Conservation (phyloP, 2,797 vertebrate genomes). For the Bovichtus diacanthus region DNA sequence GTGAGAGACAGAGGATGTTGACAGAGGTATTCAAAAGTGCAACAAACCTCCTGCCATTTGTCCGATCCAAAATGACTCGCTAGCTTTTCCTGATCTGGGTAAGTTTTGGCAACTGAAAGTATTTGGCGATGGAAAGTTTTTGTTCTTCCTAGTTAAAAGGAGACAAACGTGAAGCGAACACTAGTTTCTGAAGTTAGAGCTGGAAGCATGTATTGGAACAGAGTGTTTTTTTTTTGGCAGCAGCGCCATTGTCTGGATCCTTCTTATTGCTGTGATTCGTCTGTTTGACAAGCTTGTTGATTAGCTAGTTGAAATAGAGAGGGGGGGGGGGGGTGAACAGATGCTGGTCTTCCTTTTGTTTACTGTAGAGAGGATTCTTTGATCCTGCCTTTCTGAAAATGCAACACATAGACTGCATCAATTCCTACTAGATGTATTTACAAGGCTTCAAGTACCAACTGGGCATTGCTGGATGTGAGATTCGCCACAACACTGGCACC, state of each 20-base stretch:
- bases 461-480: not conserved
- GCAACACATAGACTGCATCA: not conserved
- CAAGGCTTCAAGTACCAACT: not conserved
- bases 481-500: too few relatives aligned
- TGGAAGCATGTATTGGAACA: not conserved
- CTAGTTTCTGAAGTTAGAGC: not conserved
- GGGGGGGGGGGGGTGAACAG: not conserved
- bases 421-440: not conserved
- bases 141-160: not conserved
- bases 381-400: not conserved
- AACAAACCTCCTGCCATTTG: too few relatives aligned
- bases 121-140: not conserved
- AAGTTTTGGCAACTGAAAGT: not conserved
- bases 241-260: not conserved
- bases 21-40: not conserved
- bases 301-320: not conserved
- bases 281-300: not conserved
- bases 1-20: not conserved
- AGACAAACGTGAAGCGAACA: not conserved
- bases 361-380: not conserved
- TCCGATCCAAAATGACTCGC: not conserved
- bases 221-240: not conserved
- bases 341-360: not conserved
- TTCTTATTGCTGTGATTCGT: not conserved
- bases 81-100: not conserved